phyloP scores from a whole-genome alignment of 2,113 vertebrate species.

The Psilopsiagon aymara region DNA sequence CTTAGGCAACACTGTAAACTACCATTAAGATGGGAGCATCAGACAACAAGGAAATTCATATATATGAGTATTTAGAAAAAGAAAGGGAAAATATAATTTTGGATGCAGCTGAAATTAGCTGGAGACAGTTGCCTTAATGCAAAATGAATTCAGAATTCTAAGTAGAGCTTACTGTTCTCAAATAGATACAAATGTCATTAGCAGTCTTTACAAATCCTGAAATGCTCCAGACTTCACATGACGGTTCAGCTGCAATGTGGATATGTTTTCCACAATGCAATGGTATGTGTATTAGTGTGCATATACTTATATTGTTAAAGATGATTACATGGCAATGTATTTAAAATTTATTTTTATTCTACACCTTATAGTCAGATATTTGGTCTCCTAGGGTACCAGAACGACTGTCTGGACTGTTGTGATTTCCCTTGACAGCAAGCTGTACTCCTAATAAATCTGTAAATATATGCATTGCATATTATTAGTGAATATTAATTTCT shows the following conservation, averaged over 20 bases:
- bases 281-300: not conserved
- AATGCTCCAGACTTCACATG: not conserved
- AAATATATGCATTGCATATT: slow-evolving; percentile 8
- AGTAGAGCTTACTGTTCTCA: not conserved
- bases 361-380: not conserved
- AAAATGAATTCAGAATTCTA: not conserved
- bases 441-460: slow-evolving; percentile 1
- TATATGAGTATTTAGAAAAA: not conserved
- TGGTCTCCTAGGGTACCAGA: not conserved
- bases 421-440: slow-evolving; percentile 27
- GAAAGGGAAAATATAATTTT: not conserved
- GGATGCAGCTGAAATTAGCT: not conserved
- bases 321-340: not conserved
- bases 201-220: not conserved
- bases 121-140: not conserved
- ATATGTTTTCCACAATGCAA: not conserved
- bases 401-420: not conserved
- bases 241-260: not conserved
- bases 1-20: not conserved
- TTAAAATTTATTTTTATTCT: not conserved
- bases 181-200: not conserved
- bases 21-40: not conserved
- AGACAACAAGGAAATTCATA: not conserved
- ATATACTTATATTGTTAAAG: not conserved
- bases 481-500: slow-evolving; percentile 24